Percentiles rank a stretch among this genome's conserved stretches.
Evolutionary conservation across 1,140 invertebrate species (phyloP).

Genomic region (Globodera ellingtonae): DNA sequence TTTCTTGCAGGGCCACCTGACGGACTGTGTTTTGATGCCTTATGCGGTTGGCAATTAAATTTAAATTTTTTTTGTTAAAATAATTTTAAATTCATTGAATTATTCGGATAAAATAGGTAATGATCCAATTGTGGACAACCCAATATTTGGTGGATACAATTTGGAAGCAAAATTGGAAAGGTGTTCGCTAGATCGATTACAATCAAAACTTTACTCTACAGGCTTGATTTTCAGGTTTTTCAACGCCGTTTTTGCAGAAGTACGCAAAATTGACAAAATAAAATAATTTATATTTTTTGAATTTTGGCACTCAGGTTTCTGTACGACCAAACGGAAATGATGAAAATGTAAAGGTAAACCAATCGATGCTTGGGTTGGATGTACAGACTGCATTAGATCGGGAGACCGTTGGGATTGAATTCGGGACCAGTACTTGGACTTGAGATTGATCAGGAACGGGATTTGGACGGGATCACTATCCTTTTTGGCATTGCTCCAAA

Average conservation of each 20-base stretch:
- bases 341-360: background rate
- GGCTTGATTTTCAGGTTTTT: background rate
- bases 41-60: constrained; percentile 69
- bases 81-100: too few species aligned
- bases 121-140: constrained; percentile 74
- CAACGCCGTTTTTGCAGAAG: background rate
- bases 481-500: too few species aligned
- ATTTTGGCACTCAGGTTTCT: constrained; percentile 67
- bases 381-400: too few species aligned
- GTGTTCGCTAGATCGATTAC: background rate
- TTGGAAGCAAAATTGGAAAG: constrained; percentile 65
- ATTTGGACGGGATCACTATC: too few species aligned
- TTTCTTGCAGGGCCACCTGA: constrained; percentile 68
- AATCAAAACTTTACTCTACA: background rate
- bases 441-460: too few species aligned
- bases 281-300: constrained; percentile 65
- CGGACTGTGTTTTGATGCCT: constrained; percentile 85
- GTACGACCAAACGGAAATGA: constrained; percentile 64
- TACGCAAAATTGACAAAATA: background rate
- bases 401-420: too few species aligned
- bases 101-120: constrained; percentile 67
- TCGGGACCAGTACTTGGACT: too few species aligned
- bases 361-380: too few species aligned
- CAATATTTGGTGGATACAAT: constrained; percentile 70
- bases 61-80: too few species aligned